These are phyloP conservation scores for Oophaga pumilio DNA, from an alignment of 2,113 vertebrate genomes.

Conservation along the genomic window DNA sequence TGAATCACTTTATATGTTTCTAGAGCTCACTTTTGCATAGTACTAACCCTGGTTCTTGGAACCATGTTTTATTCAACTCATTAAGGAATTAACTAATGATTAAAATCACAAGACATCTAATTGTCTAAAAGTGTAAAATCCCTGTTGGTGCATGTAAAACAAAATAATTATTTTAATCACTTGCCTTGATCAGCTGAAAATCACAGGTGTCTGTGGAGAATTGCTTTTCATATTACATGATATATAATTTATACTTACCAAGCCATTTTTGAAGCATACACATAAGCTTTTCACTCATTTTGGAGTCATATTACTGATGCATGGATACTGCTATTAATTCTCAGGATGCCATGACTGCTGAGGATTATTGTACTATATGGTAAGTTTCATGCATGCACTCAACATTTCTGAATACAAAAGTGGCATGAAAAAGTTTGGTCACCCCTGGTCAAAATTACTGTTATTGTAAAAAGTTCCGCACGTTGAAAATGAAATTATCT, in stretches of 20 bases:
- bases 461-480: too few relatives aligned
- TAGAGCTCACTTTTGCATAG: slow-evolving; percentile 45
- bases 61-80: slow-evolving; percentile 54
- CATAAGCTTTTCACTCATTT: neutral
- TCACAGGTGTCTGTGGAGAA: slow-evolving; percentile 39
- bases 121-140: slow-evolving; percentile 54
- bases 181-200: slow-evolving; percentile 54
- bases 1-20: slow-evolving; percentile 34
- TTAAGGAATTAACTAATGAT: slow-evolving; percentile 57
- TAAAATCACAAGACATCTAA: slow-evolving; percentile 57
- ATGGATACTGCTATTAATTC: neutral
- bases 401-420: too few relatives aligned
- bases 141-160: slow-evolving; percentile 53
- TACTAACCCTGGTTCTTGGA: slow-evolving; percentile 40
- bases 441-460: too few relatives aligned
- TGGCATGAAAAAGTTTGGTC: too few relatives aligned
- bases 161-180: slow-evolving; percentile 57
- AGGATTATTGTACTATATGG: too few relatives aligned
- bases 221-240: slow-evolving; percentile 45
- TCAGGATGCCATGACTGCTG: too few relatives aligned
- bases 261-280: neutral
- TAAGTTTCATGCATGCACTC: too few relatives aligned
- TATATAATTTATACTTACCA: neutral
- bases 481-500: too few relatives aligned
- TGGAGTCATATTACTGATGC: neutral